Percentiles rank a stretch among this genome's conserved stretches.
phyloP scores from a whole-genome alignment of 1,140 invertebrate species.

The Grapholita molesta region DNA sequence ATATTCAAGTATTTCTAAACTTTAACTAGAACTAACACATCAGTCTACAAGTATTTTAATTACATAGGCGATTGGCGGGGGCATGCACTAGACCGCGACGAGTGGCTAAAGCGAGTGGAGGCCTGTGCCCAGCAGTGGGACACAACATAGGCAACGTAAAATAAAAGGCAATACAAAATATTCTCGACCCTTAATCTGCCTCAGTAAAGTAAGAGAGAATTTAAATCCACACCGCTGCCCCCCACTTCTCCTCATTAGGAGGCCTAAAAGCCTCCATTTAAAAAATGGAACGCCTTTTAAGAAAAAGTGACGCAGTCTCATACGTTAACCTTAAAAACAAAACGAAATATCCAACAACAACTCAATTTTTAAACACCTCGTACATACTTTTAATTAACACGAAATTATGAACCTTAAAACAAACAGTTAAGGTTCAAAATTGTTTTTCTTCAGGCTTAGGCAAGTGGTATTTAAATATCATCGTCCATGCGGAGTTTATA shows the following conservation, averaged over 20 bases:
- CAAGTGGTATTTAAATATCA: not conserved
- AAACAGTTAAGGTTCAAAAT: not conserved
- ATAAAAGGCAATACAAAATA: too few relatives aligned
- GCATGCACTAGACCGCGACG: too few relatives aligned
- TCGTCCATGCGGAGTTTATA: not conserved
- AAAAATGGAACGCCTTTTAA: conserved; percentile 10
- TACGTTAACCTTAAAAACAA: not conserved
- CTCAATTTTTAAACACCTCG: not conserved
- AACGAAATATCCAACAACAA: not conserved
- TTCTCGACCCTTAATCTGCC: not conserved
- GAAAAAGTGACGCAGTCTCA: conserved; percentile 11
- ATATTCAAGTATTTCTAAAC: too few relatives aligned
- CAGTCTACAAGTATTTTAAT: too few relatives aligned
- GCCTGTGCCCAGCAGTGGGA: too few relatives aligned
- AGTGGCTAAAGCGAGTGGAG: too few relatives aligned
- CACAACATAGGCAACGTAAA: too few relatives aligned
- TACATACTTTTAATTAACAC: not conserved
- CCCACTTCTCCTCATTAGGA: conserved; percentile 8
- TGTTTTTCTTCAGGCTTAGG: not conserved
- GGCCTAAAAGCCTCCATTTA: conserved; percentile 2
- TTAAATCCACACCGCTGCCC: not conserved
- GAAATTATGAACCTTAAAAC: not conserved
- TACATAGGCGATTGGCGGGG: too few relatives aligned
- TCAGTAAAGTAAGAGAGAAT: not conserved
- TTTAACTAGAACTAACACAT: too few relatives aligned